phyloP scores from a whole-genome alignment of 1,140 invertebrate genomes.

The Pararge aegeria region DNA sequence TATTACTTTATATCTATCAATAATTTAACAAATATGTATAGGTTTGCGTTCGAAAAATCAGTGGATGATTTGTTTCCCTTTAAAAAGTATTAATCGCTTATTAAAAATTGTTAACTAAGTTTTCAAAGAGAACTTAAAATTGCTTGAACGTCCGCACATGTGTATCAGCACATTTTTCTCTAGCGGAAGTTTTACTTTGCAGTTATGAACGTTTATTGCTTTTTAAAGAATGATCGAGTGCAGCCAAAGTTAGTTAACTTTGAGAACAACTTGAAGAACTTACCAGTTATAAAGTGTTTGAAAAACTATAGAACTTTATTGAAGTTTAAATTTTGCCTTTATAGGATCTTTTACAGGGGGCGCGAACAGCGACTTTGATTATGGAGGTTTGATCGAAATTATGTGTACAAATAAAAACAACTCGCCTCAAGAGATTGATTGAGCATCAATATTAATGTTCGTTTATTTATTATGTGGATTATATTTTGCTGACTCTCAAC shows the following conservation, averaged over 20 bases:
- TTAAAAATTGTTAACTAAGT: too few relatives aligned
- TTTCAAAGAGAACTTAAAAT: background rate
- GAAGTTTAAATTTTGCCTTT: background rate
- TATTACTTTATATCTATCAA: too few relatives aligned
- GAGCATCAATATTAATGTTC: too few relatives aligned
- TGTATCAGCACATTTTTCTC: background rate
- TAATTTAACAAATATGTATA: too few relatives aligned
- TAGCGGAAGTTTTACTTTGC: background rate
- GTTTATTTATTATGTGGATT: too few relatives aligned
- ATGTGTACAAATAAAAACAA: too few relatives aligned
- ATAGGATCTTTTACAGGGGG: background rate
- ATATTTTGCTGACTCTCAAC: too few relatives aligned
- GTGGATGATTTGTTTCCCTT: too few relatives aligned
- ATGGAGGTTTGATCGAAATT: too few relatives aligned
- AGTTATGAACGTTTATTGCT: conserved; percentile 3
- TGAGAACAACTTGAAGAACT: background rate
- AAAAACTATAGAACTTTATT: background rate
- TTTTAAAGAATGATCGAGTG: conserved; percentile 6
- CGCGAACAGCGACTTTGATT: too few relatives aligned
- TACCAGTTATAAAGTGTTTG: background rate
- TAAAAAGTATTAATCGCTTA: background rate
- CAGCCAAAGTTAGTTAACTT: background rate
- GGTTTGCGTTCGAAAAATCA: too few relatives aligned
- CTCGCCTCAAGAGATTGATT: too few relatives aligned
- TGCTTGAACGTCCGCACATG: background rate